phyloP scores from a whole-genome alignment of 2,888 invertebrate species.

The Thalpophila matura region DNA sequence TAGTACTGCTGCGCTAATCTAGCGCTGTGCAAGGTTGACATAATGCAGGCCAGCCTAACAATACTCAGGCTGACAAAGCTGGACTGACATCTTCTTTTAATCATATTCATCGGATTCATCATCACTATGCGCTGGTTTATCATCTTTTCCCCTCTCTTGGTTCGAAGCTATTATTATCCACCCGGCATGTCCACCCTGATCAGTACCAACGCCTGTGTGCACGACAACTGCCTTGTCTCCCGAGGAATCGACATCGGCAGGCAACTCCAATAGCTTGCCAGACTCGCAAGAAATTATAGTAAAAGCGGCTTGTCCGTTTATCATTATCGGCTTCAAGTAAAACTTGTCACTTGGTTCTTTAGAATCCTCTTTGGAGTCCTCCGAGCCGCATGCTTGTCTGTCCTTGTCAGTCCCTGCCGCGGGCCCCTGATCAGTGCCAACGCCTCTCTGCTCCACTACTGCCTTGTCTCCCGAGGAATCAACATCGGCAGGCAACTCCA shows the following conservation, averaged over 20 bases:
- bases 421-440: neutral
- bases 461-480: neutral
- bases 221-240: neutral
- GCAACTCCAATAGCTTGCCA: neutral
- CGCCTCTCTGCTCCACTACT: neutral
- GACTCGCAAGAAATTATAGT: conserved; percentile 6
- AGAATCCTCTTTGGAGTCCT: conserved; percentile 5
- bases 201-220: neutral
- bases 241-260: neutral
- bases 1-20: no score
- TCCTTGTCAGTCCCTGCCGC: neutral
- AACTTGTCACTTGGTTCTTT: no score
- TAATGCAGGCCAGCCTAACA: no score
- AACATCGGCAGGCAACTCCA: neutral
- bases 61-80: neutral
- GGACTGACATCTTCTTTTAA: neutral
- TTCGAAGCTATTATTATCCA: conserved; percentile 15
- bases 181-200: neutral
- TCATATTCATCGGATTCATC: conserved; percentile 22
- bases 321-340: conserved; percentile 17
- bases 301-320: conserved; percentile 21
- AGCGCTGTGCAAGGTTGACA: no score
- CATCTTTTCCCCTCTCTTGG: neutral
- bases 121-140: neutral
- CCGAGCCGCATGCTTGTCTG: neutral